Conservation (phyloP, 2,797 vertebrate genomes). For the Carduelis carduelis region DNA sequence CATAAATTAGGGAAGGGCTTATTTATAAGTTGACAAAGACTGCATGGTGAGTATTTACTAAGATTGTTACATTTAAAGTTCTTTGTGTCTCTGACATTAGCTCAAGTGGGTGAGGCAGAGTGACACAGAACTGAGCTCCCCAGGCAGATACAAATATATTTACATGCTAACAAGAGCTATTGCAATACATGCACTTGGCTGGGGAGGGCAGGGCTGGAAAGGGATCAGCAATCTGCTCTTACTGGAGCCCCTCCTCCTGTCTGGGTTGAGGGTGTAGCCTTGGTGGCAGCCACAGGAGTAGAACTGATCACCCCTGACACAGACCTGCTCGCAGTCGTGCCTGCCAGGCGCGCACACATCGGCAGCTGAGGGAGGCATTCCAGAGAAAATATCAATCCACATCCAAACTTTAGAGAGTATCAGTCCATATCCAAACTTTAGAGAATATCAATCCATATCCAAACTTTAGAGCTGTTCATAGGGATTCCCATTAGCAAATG, state of each 20-base stretch:
- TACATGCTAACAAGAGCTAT: background rate
- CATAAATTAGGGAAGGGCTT: background rate
- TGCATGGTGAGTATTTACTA: background rate
- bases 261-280: conserved; percentile 81
- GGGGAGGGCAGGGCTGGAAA: background rate
- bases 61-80: background rate
- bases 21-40: background rate
- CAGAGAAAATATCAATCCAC: background rate
- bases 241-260: conserved; percentile 84
- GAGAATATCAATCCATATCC: background rate
- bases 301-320: conserved; percentile 73
- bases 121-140: background rate
- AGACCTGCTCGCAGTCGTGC: conserved; percentile 86
- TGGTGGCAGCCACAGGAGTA: conserved; percentile 81
- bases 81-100: background rate
- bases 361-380: background rate
- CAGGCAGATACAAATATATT: background rate
- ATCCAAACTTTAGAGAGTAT: no score
- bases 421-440: no score
- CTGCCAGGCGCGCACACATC: conserved; percentile 74
- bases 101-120: background rate
- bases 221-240: conserved; percentile 52
- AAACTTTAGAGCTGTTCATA: background rate
- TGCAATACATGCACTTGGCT: background rate
- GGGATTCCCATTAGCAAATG: background rate